These are phyloP conservation scores for Meriones unguiculatus DNA, from an alignment of 2,113 vertebrate genomes.

Conservation along the genomic window DNA sequence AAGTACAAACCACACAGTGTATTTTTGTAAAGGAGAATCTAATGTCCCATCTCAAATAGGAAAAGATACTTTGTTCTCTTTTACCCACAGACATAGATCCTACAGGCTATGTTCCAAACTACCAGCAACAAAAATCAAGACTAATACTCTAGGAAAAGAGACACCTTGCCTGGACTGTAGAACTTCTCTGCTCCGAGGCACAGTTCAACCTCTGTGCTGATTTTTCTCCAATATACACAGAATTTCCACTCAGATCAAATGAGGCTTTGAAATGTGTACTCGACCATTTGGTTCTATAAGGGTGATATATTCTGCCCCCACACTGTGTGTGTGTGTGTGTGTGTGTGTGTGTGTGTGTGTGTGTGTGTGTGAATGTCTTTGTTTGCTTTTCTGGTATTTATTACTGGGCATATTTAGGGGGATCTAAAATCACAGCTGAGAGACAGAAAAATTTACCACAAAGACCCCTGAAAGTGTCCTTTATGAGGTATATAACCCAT, in stretches of 20 bases:
- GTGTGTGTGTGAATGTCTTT: too few relatives aligned
- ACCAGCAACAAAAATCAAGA: neutral
- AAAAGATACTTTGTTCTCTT: too few relatives aligned
- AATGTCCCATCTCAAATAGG: too few relatives aligned
- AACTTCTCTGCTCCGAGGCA: neutral
- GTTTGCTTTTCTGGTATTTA: neutral
- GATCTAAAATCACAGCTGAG: neutral
- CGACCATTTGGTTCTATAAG: neutral
- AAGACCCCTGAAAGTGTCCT: neutral
- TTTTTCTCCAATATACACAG: neutral
- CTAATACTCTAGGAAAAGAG: neutral
- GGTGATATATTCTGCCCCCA: neutral
- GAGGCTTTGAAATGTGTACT: neutral
- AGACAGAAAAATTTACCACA: neutral
- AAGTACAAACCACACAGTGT: neutral
- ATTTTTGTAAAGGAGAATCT: neutral
- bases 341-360: neutral
- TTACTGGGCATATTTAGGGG: neutral
- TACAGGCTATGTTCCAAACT: too few relatives aligned
- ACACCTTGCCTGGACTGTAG: neutral
- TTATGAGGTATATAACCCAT: neutral
- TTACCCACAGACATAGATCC: neutral
- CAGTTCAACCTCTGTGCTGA: neutral
- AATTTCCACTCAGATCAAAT: too few relatives aligned
- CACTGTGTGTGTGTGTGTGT: neutral